A percentile compares a stretch with the other conserved stretches of the same genome.
Evolutionary conservation across 1,140 invertebrate species (phyloP).

Genomic region (Drosophila bocqueti): DNA sequence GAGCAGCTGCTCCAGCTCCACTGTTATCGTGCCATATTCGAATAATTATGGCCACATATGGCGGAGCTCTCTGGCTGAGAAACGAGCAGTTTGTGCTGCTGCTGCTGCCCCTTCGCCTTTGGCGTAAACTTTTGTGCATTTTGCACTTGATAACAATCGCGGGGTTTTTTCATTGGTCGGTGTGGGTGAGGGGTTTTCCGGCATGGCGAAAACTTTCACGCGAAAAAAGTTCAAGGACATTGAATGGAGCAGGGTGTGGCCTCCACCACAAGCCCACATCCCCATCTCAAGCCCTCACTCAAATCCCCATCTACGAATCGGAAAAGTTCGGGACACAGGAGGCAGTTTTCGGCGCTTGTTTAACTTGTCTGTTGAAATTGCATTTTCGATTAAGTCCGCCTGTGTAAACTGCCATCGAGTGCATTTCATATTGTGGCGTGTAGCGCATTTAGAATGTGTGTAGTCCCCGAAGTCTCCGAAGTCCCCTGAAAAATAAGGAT

Average conservation of each 20-base stretch:
- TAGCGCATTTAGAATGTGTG: conserved; percentile 23
- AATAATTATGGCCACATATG: conserved; percentile 80
- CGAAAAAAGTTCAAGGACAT: conserved; percentile 80
- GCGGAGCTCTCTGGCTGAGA: conserved; percentile 28
- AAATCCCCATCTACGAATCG: conserved; percentile 8
- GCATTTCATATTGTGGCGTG: conserved; percentile 67
- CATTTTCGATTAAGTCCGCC: conserved; percentile 76
- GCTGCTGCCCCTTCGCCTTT: conserved; percentile 13
- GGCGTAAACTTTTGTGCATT: conserved; percentile 72
- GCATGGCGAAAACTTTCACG: conserved; percentile 48
- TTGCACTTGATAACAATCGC: conserved; percentile 80
- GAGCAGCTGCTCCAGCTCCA: conserved; percentile 47
- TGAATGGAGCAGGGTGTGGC: conserved; percentile 7
- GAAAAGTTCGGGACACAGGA: conserved; percentile 31
- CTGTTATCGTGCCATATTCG: conserved; percentile 70
- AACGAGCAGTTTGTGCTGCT: conserved; percentile 56
- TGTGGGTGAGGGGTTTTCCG: neutral
- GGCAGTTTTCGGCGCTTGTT: conserved; percentile 47
- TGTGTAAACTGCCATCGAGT: conserved; percentile 66
- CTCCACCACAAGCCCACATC: conserved; percentile 11
- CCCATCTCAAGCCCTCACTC: neutral
- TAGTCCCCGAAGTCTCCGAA: neutral
- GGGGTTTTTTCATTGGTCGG: conserved; percentile 14
- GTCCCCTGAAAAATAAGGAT: conserved; percentile 1
- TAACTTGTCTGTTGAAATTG: conserved; percentile 70